Evolutionary conservation across 2,888 invertebrate genomes (phyloP).

Genomic region (Parapristionchus giblindavisi): DNA sequence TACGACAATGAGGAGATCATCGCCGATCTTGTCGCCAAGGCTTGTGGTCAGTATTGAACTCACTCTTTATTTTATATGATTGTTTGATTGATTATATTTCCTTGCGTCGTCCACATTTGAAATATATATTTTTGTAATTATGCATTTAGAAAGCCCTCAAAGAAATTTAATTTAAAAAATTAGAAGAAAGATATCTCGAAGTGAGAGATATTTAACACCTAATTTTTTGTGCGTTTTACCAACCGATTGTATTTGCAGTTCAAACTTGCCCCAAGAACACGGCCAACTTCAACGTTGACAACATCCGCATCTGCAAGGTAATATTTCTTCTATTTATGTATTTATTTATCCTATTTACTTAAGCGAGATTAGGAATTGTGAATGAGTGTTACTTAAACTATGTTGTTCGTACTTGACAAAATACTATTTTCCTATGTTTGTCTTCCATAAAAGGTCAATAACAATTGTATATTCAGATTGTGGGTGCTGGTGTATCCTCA

Average conservation of each 20-base stretch:
- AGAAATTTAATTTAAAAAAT: no score
- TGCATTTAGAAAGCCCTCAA: no score
- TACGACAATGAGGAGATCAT: slow-evolving; percentile 95
- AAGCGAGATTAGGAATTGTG: no score
- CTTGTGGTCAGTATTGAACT: slow-evolving; percentile 76
- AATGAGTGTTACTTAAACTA: slow-evolving; percentile 7
- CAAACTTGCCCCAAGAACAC: slow-evolving; percentile 62
- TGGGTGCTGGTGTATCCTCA: slow-evolving; percentile 62
- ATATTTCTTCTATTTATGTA: neutral
- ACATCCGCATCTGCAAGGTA: slow-evolving; percentile 88
- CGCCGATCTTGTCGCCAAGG: slow-evolving; percentile 83
- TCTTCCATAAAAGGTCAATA: neutral
- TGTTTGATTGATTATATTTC: neutral
- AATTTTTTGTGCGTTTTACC: no score
- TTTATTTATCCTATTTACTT: slow-evolving; percentile 71
- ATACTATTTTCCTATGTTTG: neutral
- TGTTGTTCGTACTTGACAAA: neutral
- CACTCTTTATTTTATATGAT: slow-evolving; percentile 2
- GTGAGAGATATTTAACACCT: no score
- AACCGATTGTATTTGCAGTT: slow-evolving; percentile 61
- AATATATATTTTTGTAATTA: slow-evolving; percentile 20
- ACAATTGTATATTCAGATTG: slow-evolving; percentile 41
- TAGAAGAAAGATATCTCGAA: no score
- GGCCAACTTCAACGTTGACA: slow-evolving; percentile 88
- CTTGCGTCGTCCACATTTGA: neutral